Conservation (phyloP, 1,140 invertebrate genomes). For the Meloidogyne floridensis region DNA sequence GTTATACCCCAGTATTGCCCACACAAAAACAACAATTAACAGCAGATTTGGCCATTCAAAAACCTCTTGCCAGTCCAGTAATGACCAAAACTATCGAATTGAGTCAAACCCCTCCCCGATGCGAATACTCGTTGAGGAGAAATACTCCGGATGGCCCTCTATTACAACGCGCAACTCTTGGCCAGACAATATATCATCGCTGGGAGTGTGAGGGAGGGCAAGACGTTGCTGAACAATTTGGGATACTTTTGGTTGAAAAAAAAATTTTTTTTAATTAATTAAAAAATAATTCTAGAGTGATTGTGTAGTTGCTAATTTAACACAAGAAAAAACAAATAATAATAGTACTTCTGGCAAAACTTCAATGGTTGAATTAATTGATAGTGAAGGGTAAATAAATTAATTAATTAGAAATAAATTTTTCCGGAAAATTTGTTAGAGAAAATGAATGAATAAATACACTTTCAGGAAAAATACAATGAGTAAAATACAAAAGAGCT, state of each 20-base stretch:
- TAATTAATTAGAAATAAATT: background rate
- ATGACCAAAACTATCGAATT: conserved; percentile 51
- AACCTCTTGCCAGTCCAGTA: conserved; percentile 33
- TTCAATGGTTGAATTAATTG: conserved; percentile 16
- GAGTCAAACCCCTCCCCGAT: conserved; percentile 39
- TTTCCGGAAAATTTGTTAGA: too few relatives aligned
- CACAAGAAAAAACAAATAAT: background rate
- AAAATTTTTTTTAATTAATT: conserved; percentile 8
- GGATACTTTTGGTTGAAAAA: background rate
- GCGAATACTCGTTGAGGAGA: conserved; percentile 47
- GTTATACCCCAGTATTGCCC: conserved; percentile 14
- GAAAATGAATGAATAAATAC: too few relatives aligned
- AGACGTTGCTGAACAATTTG: conserved; percentile 25
- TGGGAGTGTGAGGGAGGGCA: conserved; percentile 51
- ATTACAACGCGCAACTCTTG: conserved; percentile 42
- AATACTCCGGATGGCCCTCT: conserved; percentile 53
- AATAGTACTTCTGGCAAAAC: background rate
- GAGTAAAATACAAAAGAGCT: too few relatives aligned
- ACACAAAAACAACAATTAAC: conserved; percentile 2
- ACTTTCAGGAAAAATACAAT: too few relatives aligned
- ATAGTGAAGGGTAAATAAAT: conserved; percentile 14
- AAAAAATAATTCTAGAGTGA: background rate
- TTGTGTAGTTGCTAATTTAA: conserved; percentile 23
- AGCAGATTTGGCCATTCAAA: conserved; percentile 10
- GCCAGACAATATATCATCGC: conserved; percentile 51